Conservation (phyloP, 1,140 invertebrate species). For the Cardiocondyla obscurior region DNA sequence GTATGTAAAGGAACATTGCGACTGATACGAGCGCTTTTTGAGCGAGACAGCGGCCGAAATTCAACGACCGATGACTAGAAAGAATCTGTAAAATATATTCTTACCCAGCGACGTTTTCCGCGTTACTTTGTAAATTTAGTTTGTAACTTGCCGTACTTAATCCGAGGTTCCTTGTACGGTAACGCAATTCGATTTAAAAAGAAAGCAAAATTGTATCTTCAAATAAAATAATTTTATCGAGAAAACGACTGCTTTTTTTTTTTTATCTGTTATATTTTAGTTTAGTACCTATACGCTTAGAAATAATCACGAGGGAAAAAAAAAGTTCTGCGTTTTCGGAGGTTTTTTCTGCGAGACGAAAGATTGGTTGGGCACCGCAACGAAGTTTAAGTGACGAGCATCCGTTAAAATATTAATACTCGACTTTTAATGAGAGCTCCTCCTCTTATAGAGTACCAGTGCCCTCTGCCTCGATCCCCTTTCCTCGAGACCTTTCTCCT, state of each 20-base stretch:
- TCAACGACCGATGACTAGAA: constrained; percentile 24
- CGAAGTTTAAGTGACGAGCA: constrained; percentile 57
- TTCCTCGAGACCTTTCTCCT: constrained; percentile 26
- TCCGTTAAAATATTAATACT: constrained; percentile 73
- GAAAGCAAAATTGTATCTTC: background rate
- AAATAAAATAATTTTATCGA: background rate
- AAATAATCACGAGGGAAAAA: background rate
- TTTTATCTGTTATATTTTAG: background rate
- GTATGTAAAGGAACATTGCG: constrained; percentile 34
- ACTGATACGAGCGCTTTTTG: constrained; percentile 43
- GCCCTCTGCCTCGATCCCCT: constrained; percentile 48
- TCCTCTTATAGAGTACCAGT: constrained; percentile 61
- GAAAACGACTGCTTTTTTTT: background rate
- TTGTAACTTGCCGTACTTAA: background rate
- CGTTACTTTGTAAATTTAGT: background rate
- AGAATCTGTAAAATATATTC: constrained; percentile 32
- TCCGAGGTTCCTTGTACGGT: background rate
- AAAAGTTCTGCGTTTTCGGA: background rate
- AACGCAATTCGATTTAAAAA: constrained; percentile 1
- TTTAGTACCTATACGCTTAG: background rate
- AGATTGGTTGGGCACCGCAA: constrained; percentile 62
- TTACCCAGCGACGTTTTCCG: constrained; percentile 4
- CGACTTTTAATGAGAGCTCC: constrained; percentile 70
- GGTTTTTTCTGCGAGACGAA: constrained; percentile 36
- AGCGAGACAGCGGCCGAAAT: constrained; percentile 13